phyloP scores from a whole-genome alignment of 1,140 invertebrate species.

The Piezodorus guildinii region DNA sequence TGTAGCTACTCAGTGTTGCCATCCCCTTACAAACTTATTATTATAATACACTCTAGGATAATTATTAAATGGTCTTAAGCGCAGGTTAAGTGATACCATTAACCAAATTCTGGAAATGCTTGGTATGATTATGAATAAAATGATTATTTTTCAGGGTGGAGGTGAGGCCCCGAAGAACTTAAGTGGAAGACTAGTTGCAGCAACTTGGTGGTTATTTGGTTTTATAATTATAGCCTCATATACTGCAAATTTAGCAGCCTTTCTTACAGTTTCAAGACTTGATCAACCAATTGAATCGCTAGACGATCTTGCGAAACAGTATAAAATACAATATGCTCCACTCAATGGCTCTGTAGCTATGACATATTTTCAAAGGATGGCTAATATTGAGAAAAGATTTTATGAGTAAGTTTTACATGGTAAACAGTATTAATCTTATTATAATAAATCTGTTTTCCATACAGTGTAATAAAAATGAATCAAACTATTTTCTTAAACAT shows the following conservation, averaged over 20 bases:
- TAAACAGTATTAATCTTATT: too few species aligned
- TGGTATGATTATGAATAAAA: too few species aligned
- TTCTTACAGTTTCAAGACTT: slow-evolving; percentile 81
- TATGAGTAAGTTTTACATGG: slow-evolving; percentile 66
- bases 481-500: too few species aligned
- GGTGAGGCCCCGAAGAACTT: slow-evolving; percentile 94
- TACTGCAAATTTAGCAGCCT: slow-evolving; percentile 91
- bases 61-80: too few species aligned
- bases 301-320: slow-evolving; percentile 87
- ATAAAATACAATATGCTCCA: slow-evolving; percentile 90
- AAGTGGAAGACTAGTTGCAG: slow-evolving; percentile 81
- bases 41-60: too few species aligned
- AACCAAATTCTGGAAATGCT: too few species aligned
- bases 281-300: slow-evolving; percentile 86
- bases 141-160: slow-evolving; percentile 46
- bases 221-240: slow-evolving; percentile 98
- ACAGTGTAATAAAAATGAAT: too few species aligned
- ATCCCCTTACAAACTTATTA: too few species aligned
- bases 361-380: slow-evolving; percentile 92
- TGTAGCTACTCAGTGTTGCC: too few species aligned
- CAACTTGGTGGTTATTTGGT: slow-evolving; percentile 96
- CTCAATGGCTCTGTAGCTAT: slow-evolving; percentile 71
- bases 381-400: slow-evolving; percentile 85
- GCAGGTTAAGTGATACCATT: too few species aligned
- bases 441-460: too few species aligned